Conservation (phyloP, 1,140 invertebrate genomes). For the Ditylenchus dipsaci region DNA sequence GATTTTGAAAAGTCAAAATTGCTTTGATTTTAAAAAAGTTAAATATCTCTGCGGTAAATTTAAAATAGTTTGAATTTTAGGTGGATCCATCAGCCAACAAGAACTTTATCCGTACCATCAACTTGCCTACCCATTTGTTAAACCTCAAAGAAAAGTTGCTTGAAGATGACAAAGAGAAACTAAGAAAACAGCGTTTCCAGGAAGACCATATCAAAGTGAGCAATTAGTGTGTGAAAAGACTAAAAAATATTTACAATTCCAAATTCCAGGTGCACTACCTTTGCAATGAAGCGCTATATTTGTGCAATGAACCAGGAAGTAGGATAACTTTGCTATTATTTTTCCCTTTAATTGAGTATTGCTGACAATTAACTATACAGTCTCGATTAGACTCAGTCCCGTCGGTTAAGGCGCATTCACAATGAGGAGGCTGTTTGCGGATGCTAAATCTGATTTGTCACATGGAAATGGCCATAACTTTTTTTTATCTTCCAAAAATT, state of each 20-base stretch:
- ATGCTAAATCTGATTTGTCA: too few relatives aligned
- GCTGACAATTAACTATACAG: too few relatives aligned
- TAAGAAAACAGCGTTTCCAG: constrained; percentile 65
- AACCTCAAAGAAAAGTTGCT: constrained; percentile 65
- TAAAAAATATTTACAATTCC: constrained; percentile 36
- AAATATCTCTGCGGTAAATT: constrained; percentile 5
- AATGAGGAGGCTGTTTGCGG: too few relatives aligned
- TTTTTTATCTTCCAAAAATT: too few relatives aligned
- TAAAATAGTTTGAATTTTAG: constrained; percentile 1
- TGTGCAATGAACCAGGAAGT: too few relatives aligned
- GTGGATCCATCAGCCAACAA: constrained; percentile 34
- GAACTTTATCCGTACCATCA: constrained; percentile 29
- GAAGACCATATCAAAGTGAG: constrained; percentile 54
- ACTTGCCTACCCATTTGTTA: constrained; percentile 41
- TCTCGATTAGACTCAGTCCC: too few relatives aligned
- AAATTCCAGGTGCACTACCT: constrained; percentile 7
- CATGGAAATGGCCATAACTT: too few relatives aligned
- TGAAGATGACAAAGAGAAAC: constrained; percentile 67
- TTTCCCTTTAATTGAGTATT: too few relatives aligned
- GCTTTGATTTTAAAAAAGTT: not conserved
- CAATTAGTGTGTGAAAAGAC: constrained; percentile 51
- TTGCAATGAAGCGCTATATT: not conserved
- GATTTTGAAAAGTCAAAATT: not conserved
- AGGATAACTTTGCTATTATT: too few relatives aligned
- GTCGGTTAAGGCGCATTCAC: too few relatives aligned